Evolutionary conservation across 1,140 invertebrate genomes (phyloP).

Genomic region (Mycetomoellerius zeteki): DNA sequence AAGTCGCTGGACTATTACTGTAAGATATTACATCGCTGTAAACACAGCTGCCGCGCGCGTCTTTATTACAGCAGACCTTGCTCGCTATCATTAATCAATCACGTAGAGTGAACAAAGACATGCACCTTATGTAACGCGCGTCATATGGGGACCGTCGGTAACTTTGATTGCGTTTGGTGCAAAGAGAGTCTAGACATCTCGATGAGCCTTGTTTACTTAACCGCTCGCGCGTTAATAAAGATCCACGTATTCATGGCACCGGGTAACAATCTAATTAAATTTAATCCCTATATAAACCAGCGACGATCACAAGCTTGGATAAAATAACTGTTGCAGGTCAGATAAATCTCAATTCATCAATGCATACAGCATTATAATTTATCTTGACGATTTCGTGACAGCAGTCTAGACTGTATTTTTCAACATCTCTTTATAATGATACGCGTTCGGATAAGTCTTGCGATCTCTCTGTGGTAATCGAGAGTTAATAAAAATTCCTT

Average conservation of each 20-base stretch:
- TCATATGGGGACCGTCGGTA: constrained; percentile 8
- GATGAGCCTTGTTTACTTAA: neutral
- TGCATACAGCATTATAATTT: neutral
- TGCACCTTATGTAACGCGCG: constrained; percentile 29
- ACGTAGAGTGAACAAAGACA: constrained; percentile 41
- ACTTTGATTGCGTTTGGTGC: constrained; percentile 26
- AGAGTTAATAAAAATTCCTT: constrained; percentile 15
- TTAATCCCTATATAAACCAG: neutral
- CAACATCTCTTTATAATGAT: neutral
- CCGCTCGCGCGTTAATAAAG: neutral
- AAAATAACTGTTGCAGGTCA: neutral
- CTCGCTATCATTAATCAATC: constrained; percentile 72
- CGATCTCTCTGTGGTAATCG: neutral
- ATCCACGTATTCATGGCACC: neutral
- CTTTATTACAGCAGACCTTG: constrained; percentile 53
- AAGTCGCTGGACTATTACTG: constrained; percentile 61
- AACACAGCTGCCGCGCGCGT: constrained; percentile 61
- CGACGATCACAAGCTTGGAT: neutral
- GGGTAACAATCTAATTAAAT: constrained; percentile 4
- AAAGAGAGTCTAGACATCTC: constrained; percentile 10
- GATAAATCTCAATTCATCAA: constrained; percentile 10
- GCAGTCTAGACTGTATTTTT: neutral
- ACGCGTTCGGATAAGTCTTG: neutral
- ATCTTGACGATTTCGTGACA: neutral
- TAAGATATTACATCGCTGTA: constrained; percentile 63